These are phyloP conservation scores for Marcusenius ussheri DNA, from an alignment of 2,113 vertebrate species.

Conservation along the genomic window DNA sequence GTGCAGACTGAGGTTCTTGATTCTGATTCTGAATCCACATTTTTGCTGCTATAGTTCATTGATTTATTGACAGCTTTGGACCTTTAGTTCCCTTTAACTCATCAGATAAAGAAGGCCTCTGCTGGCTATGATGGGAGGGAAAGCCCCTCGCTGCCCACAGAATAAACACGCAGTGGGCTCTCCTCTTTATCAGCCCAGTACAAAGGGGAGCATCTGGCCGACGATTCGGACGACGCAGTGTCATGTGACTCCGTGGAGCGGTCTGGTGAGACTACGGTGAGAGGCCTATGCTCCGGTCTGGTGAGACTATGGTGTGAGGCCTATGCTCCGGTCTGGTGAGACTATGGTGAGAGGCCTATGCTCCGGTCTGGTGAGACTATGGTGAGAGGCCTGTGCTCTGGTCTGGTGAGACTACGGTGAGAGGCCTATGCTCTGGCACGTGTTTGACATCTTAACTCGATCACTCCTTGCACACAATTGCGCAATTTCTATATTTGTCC, in stretches of 20 bases:
- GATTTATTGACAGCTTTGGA: not conserved
- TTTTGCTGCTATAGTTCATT: not conserved
- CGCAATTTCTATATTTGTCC: not conserved
- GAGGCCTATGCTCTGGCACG: not conserved
- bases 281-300: too few relatives aligned
- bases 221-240: conserved; percentile 83
- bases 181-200: conserved; percentile 40
- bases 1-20: not conserved
- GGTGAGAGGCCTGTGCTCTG: too few relatives aligned
- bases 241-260: conserved; percentile 91
- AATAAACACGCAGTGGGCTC: not conserved
- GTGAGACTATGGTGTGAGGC: conserved; percentile 65
- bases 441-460: not conserved
- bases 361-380: conserved; percentile 57
- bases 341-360: conserved; percentile 62
- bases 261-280: conserved; percentile 47
- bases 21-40: not conserved
- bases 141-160: not conserved
- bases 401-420: conserved; percentile 48
- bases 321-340: conserved; percentile 59
- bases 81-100: not conserved
- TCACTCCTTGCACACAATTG: not conserved
- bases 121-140: not conserved
- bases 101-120: not conserved
- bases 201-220: conserved; percentile 57